Conservation (phyloP, 2,888 invertebrate species). For the Eulithis prunata region DNA sequence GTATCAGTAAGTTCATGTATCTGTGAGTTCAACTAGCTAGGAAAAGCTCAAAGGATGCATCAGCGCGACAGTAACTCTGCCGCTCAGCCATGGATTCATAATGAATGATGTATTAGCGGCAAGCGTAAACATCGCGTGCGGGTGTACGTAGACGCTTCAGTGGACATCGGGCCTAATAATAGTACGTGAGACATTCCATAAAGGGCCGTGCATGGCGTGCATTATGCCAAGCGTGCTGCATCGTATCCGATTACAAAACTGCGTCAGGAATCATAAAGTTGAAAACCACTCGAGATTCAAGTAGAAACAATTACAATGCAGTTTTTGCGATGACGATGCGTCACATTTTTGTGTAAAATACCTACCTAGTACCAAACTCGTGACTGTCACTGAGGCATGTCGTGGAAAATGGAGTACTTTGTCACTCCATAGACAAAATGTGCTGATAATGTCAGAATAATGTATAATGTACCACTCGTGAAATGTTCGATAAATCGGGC, state of each 20-base stretch:
- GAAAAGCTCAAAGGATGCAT: constrained; percentile 13
- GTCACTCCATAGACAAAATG: too few relatives aligned
- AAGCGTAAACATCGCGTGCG: constrained; percentile 10
- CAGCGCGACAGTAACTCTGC: constrained; percentile 10
- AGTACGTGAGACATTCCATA: constrained; percentile 16
- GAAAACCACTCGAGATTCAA: constrained; percentile 18
- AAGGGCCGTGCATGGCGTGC: constrained; percentile 11
- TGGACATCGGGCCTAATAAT: constrained; percentile 11
- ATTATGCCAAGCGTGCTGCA: constrained; percentile 19
- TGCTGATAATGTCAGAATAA: too few relatives aligned
- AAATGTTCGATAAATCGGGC: too few relatives aligned
- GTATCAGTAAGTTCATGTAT: too few relatives aligned
- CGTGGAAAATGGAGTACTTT: neutral
- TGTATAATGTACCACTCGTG: too few relatives aligned
- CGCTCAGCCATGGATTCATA: constrained; percentile 10
- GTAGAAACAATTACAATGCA: constrained; percentile 5
- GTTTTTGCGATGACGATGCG: neutral
- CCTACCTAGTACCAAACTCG: neutral
- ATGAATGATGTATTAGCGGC: constrained; percentile 9
- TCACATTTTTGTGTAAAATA: neutral
- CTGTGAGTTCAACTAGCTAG: constrained; percentile 6
- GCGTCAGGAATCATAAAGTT: constrained; percentile 21
- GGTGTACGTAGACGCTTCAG: constrained; percentile 8
- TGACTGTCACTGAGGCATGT: neutral
- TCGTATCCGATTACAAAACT: constrained; percentile 25